phyloP scores from a whole-genome alignment of 2,888 invertebrate genomes.

The Leucophenga montana region DNA sequence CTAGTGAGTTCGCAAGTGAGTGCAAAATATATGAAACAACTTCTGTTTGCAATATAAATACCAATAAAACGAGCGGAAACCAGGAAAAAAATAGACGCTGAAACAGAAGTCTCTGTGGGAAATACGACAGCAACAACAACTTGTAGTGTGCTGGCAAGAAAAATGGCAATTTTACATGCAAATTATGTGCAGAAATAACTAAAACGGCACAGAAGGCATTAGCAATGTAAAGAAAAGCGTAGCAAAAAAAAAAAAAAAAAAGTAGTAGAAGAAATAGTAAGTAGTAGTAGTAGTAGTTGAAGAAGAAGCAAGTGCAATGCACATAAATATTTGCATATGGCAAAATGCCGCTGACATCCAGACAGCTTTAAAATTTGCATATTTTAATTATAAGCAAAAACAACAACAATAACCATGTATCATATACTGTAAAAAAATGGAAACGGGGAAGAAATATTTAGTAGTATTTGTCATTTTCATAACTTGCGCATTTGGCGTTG shows the following conservation, averaged over 20 bases:
- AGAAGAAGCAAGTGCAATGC: constrained; percentile 39
- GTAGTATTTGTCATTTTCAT: constrained; percentile 62
- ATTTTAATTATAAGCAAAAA: constrained; percentile 62
- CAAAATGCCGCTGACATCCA: constrained; percentile 53
- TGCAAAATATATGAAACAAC: constrained; percentile 14
- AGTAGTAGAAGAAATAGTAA: not conserved
- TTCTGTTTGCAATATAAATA: constrained; percentile 21
- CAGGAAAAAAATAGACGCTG: not conserved
- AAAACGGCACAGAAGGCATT: constrained; percentile 24
- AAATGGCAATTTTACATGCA: constrained; percentile 69
- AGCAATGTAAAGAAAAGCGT: constrained; percentile 53
- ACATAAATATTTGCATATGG: constrained; percentile 67
- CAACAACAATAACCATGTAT: constrained; percentile 2
- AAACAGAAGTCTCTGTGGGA: not conserved
- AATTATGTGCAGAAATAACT: constrained; percentile 58
- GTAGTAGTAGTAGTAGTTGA: not conserved
- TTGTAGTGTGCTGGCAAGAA: constrained; percentile 45
- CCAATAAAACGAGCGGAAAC: constrained; percentile 8
- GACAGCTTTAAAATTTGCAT: constrained; percentile 57
- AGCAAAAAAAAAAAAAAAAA: constrained; percentile 32
- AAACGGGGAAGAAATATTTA: constrained; percentile 23
- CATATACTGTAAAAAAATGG: not conserved
- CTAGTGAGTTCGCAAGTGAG: not conserved
- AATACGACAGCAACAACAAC: not conserved
- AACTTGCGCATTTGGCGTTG: constrained; percentile 40